Percentiles rank a stretch among this genome's conserved stretches.
phyloP scores from a whole-genome alignment of 2,888 invertebrate genomes.

The Nomada hirtipes region DNA sequence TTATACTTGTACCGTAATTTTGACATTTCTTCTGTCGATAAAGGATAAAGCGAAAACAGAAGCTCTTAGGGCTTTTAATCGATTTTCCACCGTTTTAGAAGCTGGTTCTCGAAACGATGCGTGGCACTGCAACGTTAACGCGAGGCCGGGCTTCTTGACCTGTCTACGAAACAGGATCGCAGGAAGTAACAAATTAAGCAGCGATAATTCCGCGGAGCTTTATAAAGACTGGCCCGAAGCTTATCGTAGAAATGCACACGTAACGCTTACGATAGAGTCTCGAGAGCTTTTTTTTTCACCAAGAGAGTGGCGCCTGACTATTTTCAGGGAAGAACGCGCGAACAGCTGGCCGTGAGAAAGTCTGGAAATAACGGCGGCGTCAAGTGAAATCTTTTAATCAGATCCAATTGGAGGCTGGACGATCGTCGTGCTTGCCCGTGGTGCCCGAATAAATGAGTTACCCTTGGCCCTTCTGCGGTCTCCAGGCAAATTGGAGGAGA shows the following conservation, averaged over 20 bases:
- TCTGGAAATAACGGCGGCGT: constrained; percentile 44
- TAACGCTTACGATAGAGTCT: constrained; percentile 36
- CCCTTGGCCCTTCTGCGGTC: constrained; percentile 44
- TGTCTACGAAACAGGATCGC: background rate
- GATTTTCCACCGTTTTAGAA: background rate
- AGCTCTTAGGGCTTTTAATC: background rate
- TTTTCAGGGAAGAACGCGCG: constrained; percentile 31
- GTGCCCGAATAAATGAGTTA: constrained; percentile 66
- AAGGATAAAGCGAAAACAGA: background rate
- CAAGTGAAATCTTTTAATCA: constrained; percentile 71
- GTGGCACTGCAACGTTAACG: too few relatives aligned
- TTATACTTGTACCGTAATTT: background rate
- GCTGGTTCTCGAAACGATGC: background rate
- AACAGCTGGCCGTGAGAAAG: constrained; percentile 64
- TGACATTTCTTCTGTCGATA: too few relatives aligned
- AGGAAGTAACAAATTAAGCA: constrained; percentile 28
- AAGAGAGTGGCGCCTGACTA: constrained; percentile 29
- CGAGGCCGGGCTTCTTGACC: too few relatives aligned
- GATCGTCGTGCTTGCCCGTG: constrained; percentile 51
- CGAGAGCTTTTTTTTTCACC: constrained; percentile 45
- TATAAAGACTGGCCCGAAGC: constrained; percentile 10
- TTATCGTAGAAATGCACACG: constrained; percentile 44
- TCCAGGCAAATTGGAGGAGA: constrained; percentile 74
- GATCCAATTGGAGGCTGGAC: constrained; percentile 55
- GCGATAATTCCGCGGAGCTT: constrained; percentile 43